Percentiles rank a stretch among this genome's conserved stretches.
phyloP scores from a whole-genome alignment of 2,113 vertebrate species.

The Rhea pennata region DNA sequence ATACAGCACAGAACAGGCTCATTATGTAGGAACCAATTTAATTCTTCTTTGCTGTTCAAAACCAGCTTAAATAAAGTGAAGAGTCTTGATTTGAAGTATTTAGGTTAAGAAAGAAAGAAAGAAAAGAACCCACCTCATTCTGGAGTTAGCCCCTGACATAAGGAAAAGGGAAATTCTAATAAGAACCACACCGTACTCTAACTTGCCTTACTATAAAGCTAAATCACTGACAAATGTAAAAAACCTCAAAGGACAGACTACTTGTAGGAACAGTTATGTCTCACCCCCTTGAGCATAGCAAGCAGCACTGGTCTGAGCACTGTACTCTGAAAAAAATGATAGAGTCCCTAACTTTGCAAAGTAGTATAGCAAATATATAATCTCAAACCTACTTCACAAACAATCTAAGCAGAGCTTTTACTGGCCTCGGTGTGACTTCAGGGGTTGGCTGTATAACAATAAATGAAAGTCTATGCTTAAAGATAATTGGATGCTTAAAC shows the following conservation, averaged over 20 bases:
- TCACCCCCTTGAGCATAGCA: not conserved
- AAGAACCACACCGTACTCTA: not conserved
- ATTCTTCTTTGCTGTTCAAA: not conserved
- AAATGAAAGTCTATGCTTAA: not conserved
- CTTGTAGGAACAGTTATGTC: not conserved
- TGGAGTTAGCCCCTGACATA: not conserved
- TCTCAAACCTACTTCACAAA: not conserved
- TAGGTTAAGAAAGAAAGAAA: not conserved
- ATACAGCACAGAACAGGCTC: not conserved
- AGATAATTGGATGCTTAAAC: fast-evolving
- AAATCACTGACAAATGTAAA: not conserved
- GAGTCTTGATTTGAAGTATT: not conserved
- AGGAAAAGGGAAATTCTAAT: not conserved
- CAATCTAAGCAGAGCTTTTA: not conserved
- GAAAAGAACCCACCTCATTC: not conserved
- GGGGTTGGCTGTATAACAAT: fast-evolving
- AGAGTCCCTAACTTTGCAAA: not conserved
- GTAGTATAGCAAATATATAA: not conserved
- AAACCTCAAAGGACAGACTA: slow-evolving; percentile 5
- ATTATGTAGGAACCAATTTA: not conserved
- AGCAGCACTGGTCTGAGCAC: not conserved
- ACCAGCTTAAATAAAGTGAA: not conserved
- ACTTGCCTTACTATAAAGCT: not conserved
- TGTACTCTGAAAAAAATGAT: not conserved
- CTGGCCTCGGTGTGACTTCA: not conserved